Percentiles rank a stretch among this genome's conserved stretches.
Evolutionary conservation across 1,140 invertebrate genomes (phyloP).

Genomic region (Zaprionus camerounensis): DNA sequence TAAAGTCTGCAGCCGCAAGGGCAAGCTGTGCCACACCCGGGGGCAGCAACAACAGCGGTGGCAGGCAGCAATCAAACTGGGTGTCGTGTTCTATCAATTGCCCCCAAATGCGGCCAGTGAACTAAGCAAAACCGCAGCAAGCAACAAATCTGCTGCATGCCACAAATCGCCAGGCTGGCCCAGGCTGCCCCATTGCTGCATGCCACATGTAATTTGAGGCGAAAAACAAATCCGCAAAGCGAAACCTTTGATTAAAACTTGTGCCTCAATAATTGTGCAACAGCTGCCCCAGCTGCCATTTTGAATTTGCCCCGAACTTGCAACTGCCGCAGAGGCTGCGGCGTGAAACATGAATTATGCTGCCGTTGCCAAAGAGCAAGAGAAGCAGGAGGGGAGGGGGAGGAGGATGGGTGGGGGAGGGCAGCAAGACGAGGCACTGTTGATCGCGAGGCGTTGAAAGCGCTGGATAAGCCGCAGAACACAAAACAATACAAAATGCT

Average conservation of each 20-base stretch:
- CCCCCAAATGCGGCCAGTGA: slow-evolving; percentile 2
- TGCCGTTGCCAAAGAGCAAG: slow-evolving; percentile 32
- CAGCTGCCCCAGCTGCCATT: slow-evolving; percentile 59
- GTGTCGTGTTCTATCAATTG: slow-evolving; percentile 43
- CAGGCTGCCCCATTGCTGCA: slow-evolving; percentile 18
- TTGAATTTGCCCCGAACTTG: slow-evolving; percentile 59
- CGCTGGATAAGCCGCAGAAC: slow-evolving; percentile 71
- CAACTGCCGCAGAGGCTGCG: slow-evolving; percentile 31
- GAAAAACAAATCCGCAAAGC: slow-evolving; percentile 52
- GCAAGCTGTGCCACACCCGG: slow-evolving; percentile 26
- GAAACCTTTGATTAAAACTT: slow-evolving; percentile 64
- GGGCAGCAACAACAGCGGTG: not conserved
- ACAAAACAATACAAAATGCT: slow-evolving; percentile 74
- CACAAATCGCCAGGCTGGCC: slow-evolving; percentile 35
- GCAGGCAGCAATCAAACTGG: slow-evolving; percentile 27
- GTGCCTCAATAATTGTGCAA: slow-evolving; percentile 55
- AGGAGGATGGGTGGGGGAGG: not conserved
- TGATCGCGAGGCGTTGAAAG: slow-evolving; percentile 72
- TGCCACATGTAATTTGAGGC: slow-evolving; percentile 39
- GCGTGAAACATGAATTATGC: slow-evolving; percentile 77
- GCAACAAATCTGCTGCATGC: slow-evolving; percentile 48
- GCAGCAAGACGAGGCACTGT: not conserved
- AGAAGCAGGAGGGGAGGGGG: not conserved
- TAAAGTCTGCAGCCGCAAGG: slow-evolving; percentile 35
- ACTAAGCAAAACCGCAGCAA: not conserved